Evolutionary conservation across 2,888 invertebrate genomes (phyloP).

Genomic region (Acanthopleura granulata): DNA sequence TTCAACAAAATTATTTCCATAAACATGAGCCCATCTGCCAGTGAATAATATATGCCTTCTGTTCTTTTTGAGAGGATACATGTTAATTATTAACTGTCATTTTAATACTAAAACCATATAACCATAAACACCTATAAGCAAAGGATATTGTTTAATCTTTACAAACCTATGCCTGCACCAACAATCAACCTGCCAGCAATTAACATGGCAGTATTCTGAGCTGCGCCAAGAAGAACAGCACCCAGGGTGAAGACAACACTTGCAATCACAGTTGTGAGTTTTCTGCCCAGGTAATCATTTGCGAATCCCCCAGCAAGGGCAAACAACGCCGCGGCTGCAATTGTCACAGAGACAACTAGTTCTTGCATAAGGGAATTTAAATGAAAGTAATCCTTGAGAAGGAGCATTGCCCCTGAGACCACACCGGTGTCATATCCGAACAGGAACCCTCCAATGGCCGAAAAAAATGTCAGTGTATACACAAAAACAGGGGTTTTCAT

Average conservation of each 20-base stretch:
- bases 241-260: slow-evolving; percentile 72
- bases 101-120: no score
- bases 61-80: no score
- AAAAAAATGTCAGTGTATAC: slow-evolving; percentile 58
- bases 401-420: slow-evolving; percentile 72
- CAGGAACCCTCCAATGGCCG: slow-evolving; percentile 71
- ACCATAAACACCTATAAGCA: no score
- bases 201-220: slow-evolving; percentile 65
- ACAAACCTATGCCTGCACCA: slow-evolving; percentile 71
- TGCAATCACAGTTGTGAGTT: slow-evolving; percentile 71
- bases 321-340: slow-evolving; percentile 70
- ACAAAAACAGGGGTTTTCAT: slow-evolving; percentile 33
- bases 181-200: slow-evolving; percentile 70
- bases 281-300: slow-evolving; percentile 72
- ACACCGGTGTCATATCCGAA: slow-evolving; percentile 77
- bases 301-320: slow-evolving; percentile 70
- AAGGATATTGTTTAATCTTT: background rate
- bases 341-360: slow-evolving; percentile 71
- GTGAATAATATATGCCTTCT: no score
- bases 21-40: no score
- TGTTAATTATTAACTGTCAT: no score
- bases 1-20: no score
- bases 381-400: slow-evolving; percentile 67
- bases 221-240: slow-evolving; percentile 70
- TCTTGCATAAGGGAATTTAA: slow-evolving; percentile 71